Conservation (phyloP, 2,888 invertebrate genomes). For the Leptopterna dolabrata region DNA sequence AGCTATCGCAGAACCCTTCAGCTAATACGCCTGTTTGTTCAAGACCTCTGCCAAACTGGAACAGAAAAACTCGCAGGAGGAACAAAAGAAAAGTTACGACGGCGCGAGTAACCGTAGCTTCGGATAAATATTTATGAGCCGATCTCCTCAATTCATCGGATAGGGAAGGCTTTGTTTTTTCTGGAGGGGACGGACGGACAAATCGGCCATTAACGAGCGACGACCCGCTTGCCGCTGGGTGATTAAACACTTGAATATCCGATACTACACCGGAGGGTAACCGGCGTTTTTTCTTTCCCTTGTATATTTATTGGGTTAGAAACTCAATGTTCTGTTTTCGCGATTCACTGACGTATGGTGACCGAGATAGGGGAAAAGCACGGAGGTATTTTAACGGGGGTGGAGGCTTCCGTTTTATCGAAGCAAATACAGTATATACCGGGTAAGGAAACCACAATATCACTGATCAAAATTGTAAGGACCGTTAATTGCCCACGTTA, state of each 20-base stretch:
- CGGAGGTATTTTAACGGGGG: too few species aligned
- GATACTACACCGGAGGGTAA: not conserved
- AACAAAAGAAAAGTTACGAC: not conserved
- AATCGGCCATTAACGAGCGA: not conserved
- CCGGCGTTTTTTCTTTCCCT: not conserved
- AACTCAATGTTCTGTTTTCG: not conserved
- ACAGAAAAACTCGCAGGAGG: not conserved
- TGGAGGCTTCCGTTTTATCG: too few species aligned
- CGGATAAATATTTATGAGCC: not conserved
- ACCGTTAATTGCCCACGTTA: too few species aligned
- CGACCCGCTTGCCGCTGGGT: not conserved
- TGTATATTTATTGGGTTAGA: constrained; percentile 1
- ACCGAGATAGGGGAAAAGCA: not conserved
- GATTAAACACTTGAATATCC: constrained; percentile 7
- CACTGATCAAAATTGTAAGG: too few species aligned
- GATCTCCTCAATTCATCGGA: not conserved
- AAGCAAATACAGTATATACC: too few species aligned
- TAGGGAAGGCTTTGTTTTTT: not conserved
- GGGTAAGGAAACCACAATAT: too few species aligned
- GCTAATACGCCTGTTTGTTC: not conserved
- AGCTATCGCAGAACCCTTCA: too few species aligned
- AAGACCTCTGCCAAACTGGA: not conserved
- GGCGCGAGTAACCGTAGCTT: not conserved
- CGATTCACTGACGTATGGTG: not conserved
- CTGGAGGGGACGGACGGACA: not conserved